phyloP scores from a whole-genome alignment of 2,888 invertebrate species.

The Thysanoteuthis rhombus region DNA sequence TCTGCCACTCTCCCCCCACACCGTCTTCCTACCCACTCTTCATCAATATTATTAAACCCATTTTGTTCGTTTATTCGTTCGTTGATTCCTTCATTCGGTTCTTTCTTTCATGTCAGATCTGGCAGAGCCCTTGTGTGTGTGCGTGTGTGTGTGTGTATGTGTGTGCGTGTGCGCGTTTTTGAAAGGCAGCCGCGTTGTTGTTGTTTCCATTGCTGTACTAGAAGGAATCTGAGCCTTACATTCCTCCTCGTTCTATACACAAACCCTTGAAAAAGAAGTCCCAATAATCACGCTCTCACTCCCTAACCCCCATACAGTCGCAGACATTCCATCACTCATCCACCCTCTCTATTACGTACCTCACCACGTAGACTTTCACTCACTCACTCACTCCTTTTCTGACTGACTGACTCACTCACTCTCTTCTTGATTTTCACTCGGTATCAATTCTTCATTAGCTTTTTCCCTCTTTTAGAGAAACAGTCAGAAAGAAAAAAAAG shows the following conservation, averaged over 20 bases:
- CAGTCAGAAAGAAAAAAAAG: background rate
- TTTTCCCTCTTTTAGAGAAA: too few species aligned
- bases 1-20: background rate
- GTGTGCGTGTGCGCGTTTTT: background rate
- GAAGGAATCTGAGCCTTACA: constrained; percentile 12
- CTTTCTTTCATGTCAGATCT: background rate
- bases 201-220: background rate
- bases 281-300: background rate
- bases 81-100: background rate
- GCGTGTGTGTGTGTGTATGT: background rate
- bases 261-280: background rate
- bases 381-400: background rate
- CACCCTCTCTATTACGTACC: background rate
- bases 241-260: background rate
- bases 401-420: background rate
- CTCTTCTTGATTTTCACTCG: background rate
- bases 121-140: background rate
- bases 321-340: background rate
- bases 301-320: background rate
- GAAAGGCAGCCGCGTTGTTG: too few species aligned
- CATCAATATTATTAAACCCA: background rate
- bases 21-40: background rate
- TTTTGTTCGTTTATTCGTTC: background rate
- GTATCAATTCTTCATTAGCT: background rate
- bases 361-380: background rate